A percentile compares a stretch with the other conserved stretches of the same genome.
phyloP scores from a whole-genome alignment of 2,113 vertebrate species.

The Hemibagrus wyckioides region DNA sequence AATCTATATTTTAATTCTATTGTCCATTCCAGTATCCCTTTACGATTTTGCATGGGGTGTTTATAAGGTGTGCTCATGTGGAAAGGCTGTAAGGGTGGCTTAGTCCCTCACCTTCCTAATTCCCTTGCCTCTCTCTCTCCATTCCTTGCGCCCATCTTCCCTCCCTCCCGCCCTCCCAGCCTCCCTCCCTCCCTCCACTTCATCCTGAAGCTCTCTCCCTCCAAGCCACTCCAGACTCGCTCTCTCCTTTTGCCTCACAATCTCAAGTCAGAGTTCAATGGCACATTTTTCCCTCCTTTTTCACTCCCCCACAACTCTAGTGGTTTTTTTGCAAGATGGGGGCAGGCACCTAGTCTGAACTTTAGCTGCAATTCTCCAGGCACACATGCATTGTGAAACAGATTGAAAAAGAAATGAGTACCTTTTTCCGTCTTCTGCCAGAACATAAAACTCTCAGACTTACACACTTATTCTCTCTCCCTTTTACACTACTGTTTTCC shows the following conservation, averaged over 20 bases:
- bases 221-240: slow-evolving; percentile 49
- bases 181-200: slow-evolving; percentile 33
- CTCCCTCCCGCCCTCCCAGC: slow-evolving; percentile 29
- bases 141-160: slow-evolving; percentile 30
- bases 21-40: slow-evolving; percentile 65
- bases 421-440: slow-evolving; percentile 41
- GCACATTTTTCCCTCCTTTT: slow-evolving; percentile 43
- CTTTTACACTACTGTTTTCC: slow-evolving; percentile 9
- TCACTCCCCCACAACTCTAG: slow-evolving; percentile 33
- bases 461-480: slow-evolving; percentile 31
- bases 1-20: slow-evolving; percentile 72
- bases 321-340: slow-evolving; percentile 47
- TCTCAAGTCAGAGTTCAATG: slow-evolving; percentile 64
- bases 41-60: slow-evolving; percentile 63
- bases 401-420: slow-evolving; percentile 60
- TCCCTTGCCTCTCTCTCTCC: slow-evolving; percentile 49
- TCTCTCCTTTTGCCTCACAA: slow-evolving; percentile 53
- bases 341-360: slow-evolving; percentile 55
- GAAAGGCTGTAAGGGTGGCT: slow-evolving; percentile 68
- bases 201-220: slow-evolving; percentile 39
- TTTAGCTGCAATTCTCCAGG: slow-evolving; percentile 56
- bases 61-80: slow-evolving; percentile 69
- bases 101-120: slow-evolving; percentile 70
- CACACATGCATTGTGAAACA: slow-evolving; percentile 59
- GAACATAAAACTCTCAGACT: slow-evolving; percentile 44